Conservation (phyloP, 2,113 vertebrate species). For the Balaenoptera acutorostrata region DNA sequence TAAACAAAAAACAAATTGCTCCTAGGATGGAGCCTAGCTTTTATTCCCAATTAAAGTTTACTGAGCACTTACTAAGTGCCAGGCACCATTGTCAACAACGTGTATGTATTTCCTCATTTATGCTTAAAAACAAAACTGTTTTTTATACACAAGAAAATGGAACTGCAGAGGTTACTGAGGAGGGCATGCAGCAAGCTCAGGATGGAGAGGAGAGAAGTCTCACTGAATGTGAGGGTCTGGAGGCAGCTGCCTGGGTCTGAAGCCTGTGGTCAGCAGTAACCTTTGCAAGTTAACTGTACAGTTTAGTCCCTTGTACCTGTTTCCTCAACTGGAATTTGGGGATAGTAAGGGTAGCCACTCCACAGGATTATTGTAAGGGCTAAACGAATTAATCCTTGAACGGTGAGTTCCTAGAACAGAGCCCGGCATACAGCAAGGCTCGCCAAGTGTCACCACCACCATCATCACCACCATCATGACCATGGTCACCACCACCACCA, state of each 20-base stretch:
- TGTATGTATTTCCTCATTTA: background rate
- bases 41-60: background rate
- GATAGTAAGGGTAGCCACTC: background rate
- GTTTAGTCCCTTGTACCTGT: background rate
- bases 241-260: background rate
- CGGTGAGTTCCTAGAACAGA: fast-evolving
- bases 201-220: background rate
- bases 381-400: background rate
- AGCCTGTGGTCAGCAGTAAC: no score
- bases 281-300: background rate
- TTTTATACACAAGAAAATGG: background rate
- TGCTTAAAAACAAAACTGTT: background rate
- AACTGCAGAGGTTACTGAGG: background rate
- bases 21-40: background rate
- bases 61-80: background rate
- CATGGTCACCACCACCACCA: fast-evolving
- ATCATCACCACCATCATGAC: background rate
- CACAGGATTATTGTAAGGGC: background rate
- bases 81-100: background rate
- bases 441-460: background rate
- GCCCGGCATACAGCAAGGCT: background rate
- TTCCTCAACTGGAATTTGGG: background rate
- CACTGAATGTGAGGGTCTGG: fast-evolving
- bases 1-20: background rate
- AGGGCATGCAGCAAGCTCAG: fast-evolving